Base-by-base conservation (phyloP, 1,140 invertebrate genomes). In the Atta texana region DNA sequence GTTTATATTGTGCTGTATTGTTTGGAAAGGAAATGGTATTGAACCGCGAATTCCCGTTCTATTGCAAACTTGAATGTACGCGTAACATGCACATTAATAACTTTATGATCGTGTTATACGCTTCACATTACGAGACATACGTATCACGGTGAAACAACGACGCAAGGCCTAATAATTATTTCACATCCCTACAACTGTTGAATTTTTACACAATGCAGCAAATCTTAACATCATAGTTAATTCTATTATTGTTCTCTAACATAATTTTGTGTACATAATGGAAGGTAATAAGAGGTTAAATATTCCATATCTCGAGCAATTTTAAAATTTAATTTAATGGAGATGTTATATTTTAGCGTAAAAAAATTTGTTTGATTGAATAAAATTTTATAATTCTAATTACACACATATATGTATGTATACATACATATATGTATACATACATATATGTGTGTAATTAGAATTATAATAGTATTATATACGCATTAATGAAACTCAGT, bases 141-240 rank as follows among this genome's bases (percentile, higher is more conserved):
- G 28, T 69, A 74, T 61, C 68, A 10, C n/a, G 72, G 14, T 44
- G 51, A 74, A 87, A 21, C 64, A 71, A 84, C 69, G 87, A 87
- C 24, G 18, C 39, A 44, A 2, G 10, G 8, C 39, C 7, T 21
- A 14, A 8, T 71, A 55, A 87, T 87, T 84, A 84, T 64, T 34
- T 4, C 21, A 64, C 53, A 63, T 84, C 49, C 34, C 18, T 3
- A 59, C 16, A 24, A 12, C 34, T 24, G 18, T 59, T 18, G 5
- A 61, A 74, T 66, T 78, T 82, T 88, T 71, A n/a, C 28, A 44
- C 57, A 28, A 76, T 63, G 8, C 57, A 49, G 8, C 57, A 63
- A 61, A 8, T 76, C 16, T 59, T 39, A 75, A 57, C 5, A 75
- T 39, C 16, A 55, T 14, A 14, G 51, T 75, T 31, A 24, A 34